A percentile compares a stretch with the other conserved stretches of the same genome.
These are phyloP conservation scores for Gasterosteus aculeatus DNA, from an alignment of 2,113 vertebrate species.

Conservation along the genomic window DNA sequence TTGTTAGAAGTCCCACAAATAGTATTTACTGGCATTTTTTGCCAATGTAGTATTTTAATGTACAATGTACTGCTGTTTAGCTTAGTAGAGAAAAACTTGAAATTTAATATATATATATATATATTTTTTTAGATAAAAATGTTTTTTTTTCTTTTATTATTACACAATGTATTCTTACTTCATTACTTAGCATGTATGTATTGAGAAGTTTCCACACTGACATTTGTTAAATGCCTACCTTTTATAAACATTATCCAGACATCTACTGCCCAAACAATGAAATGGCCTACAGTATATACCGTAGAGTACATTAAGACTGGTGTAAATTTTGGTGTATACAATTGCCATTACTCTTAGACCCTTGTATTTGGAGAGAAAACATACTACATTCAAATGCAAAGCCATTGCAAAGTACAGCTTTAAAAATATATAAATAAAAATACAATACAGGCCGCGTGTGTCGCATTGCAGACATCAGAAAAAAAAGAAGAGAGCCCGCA, in stretches of 20 bases:
- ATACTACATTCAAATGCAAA: not conserved
- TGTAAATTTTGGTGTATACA: not conserved
- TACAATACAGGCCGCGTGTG: not conserved
- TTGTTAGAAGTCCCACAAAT: conserved; percentile 9
- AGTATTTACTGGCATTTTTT: conserved; percentile 26
- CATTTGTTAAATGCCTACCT: not conserved
- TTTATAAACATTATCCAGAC: not conserved
- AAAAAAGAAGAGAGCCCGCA: not conserved
- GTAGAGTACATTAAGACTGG: not conserved
- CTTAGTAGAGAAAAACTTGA: too few relatives aligned
- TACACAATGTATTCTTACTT: not conserved
- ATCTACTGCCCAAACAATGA: not conserved
- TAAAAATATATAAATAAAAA: not conserved
- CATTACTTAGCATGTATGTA: not conserved
- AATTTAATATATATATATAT: too few relatives aligned
- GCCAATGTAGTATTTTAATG: not conserved
- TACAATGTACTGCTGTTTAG: not conserved
- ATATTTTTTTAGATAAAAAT: too few relatives aligned
- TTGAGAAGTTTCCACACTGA: not conserved
- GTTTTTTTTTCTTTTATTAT: not conserved
- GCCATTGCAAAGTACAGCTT: not conserved
- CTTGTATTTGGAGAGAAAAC: not conserved
- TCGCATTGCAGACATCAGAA: not conserved
- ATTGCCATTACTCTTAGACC: not conserved
- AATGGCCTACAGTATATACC: not conserved